Conservation (phyloP, 2,888 invertebrate species). For the Epiblema foenella region DNA sequence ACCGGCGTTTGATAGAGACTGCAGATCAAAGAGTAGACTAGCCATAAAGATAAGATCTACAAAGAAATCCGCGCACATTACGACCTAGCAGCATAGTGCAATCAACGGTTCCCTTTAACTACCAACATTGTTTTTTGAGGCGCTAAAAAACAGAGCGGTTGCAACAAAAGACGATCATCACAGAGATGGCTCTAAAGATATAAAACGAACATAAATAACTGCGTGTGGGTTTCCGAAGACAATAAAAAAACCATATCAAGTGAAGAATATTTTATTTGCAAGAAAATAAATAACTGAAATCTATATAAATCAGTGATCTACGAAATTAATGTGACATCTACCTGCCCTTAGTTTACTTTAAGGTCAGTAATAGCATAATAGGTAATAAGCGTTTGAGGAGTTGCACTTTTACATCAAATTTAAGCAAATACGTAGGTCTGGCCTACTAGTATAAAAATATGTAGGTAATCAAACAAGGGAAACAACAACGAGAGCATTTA, state of each 20-base stretch:
- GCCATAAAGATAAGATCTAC: slow-evolving; percentile 77
- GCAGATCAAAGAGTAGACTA: slow-evolving; percentile 57
- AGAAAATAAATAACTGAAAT: slow-evolving; percentile 20
- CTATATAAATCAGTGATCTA: slow-evolving; percentile 4
- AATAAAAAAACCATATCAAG: slow-evolving; percentile 30
- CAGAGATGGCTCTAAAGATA: slow-evolving; percentile 66
- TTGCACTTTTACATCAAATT: neutral
- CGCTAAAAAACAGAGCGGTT: slow-evolving; percentile 67
- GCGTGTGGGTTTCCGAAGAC: slow-evolving; percentile 64
- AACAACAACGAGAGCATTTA: no score
- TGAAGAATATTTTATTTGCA: slow-evolving; percentile 37
- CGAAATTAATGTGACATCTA: slow-evolving; percentile 7
- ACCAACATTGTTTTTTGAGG: slow-evolving; percentile 71
- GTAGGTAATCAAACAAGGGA: neutral
- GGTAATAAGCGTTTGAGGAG: neutral
- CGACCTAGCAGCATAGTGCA: slow-evolving; percentile 60
- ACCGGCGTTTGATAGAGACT: slow-evolving; percentile 41
- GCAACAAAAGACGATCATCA: slow-evolving; percentile 74
- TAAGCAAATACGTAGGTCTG: neutral
- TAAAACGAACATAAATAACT: slow-evolving; percentile 80
- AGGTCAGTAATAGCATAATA: neutral
- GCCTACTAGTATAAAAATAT: neutral
- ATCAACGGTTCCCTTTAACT: slow-evolving; percentile 63
- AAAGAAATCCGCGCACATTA: slow-evolving; percentile 75
- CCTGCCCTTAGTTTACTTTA: slow-evolving; percentile 7